phyloP scores from a whole-genome alignment of 92 coral and sea anemone genomes.

The Ricordea florida region DNA sequence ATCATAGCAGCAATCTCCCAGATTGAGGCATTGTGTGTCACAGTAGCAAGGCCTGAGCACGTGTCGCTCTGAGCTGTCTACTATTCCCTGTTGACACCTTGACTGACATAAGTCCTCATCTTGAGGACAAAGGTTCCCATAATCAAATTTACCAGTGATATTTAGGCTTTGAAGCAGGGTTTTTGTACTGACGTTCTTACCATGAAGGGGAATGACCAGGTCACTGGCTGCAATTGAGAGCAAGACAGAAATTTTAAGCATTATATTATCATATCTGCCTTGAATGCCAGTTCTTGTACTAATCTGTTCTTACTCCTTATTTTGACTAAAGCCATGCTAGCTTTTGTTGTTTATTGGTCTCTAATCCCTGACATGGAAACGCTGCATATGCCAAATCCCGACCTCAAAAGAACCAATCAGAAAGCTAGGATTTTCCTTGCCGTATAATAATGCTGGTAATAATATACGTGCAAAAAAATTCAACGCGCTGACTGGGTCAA shows the following conservation, averaged over 20 bases:
- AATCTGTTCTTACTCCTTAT: too few species aligned
- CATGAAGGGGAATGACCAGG: background rate
- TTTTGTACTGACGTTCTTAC: background rate
- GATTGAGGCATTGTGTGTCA: background rate
- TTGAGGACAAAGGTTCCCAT: background rate
- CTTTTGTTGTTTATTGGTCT: too few species aligned
- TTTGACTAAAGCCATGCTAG: too few species aligned
- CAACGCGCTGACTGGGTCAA: too few species aligned
- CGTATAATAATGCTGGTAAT: too few species aligned
- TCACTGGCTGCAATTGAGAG: background rate
- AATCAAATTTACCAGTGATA: background rate
- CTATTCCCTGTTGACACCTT: background rate
- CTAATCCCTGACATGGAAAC: too few species aligned
- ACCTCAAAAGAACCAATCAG: too few species aligned
- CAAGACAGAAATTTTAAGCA: background rate
- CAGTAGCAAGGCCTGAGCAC: background rate
- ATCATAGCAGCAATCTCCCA: conserved; percentile 19
- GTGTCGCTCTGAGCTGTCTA: background rate
- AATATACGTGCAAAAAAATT: too few species aligned
- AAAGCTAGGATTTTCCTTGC: too few species aligned
- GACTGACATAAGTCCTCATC: background rate
- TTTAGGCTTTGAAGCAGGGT: background rate
- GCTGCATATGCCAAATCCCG: too few species aligned
- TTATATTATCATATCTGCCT: too few species aligned
- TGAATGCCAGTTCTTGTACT: too few species aligned